Evolutionary conservation across 2,797 vertebrate genomes (phyloP), one percentile per base, ranked within the genome.

Genomic region (Hippoglossus hippoglossus): DNA sequence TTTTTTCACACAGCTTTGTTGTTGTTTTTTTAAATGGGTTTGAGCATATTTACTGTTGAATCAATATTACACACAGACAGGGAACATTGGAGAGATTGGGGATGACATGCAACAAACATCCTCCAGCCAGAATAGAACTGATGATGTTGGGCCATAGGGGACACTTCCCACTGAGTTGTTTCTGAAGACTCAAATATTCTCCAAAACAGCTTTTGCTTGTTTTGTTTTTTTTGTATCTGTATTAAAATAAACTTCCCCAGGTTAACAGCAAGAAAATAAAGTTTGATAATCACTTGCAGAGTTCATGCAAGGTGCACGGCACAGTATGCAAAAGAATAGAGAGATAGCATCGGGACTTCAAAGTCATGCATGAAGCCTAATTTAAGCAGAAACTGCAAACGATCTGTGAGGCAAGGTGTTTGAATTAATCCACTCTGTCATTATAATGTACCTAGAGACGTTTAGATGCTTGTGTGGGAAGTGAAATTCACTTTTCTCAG

Each of bases 381-480:
- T 80, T 85, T 81, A 74, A 79, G 67, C 63, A 69, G 74, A 73
- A 79, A 69, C 62, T 59, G 86, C 73, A 80, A 70, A 77, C 77
- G 74, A 85, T 74, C 69, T 74, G 64, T 69, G 80, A 67, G 76
- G 26, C 34, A 64, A 80, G 62, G 78, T 87, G 73, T 77, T 75
- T 73, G 58, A 86, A 84, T 86, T 67, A 84, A 82, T 85, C 69
- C 64, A 59, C 58, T 65, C 60, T 81, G 61, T 82, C 81, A 75
- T 81, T 87, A 66, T 72, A 77, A 86, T 85, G 73, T 57, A 78
- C 31, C 67, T 34, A 16, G 52, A 85, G 74, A 85, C 77, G 83
- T 75, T 46, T 65, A 65, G 73, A 46, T 55, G 72, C 50, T 67
- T 67, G 55, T 67, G 34, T 21, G 26, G 36, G 75, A 51, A 73